These are phyloP conservation scores for Jacana jacana DNA, from an alignment of 2,113 vertebrate genomes.

Conservation along the genomic window DNA sequence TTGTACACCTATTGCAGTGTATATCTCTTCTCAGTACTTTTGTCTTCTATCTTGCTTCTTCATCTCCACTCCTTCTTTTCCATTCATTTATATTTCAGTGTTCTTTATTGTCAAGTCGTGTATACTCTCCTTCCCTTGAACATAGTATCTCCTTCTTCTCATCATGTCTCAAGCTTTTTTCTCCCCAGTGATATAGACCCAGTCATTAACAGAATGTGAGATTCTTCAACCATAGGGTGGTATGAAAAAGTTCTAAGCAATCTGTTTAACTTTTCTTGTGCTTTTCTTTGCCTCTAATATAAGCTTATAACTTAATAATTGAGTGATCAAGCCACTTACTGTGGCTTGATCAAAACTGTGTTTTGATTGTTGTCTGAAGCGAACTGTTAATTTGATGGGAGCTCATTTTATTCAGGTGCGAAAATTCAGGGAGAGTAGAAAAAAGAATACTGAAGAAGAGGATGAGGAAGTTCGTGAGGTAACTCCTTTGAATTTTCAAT, in stretches of 20 bases:
- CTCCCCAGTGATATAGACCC: not conserved
- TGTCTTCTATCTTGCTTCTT: not conserved
- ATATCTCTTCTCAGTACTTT: not conserved
- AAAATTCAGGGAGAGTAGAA: conserved; percentile 85
- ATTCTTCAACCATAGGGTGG: not conserved
- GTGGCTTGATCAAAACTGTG: too few relatives aligned
- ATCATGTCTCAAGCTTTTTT: not conserved
- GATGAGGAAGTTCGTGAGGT: conserved; percentile 92
- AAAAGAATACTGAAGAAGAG: conserved; percentile 87
- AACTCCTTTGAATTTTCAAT: conserved; percentile 15
- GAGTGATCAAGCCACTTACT: not conserved
- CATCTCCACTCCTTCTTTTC: not conserved
- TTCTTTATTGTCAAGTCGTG: not conserved
- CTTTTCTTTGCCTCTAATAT: not conserved
- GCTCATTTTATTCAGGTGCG: conserved; percentile 73
- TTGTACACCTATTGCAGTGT: not conserved
- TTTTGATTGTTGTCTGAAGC: not conserved
- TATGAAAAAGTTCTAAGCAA: not conserved
- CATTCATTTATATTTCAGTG: not conserved
- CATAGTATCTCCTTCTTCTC: not conserved
- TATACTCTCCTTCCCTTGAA: not conserved
- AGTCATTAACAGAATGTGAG: not conserved
- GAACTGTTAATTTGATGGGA: not conserved
- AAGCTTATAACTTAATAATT: not conserved
- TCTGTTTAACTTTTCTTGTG: not conserved